Evolutionary conservation across 2,797 vertebrate genomes (phyloP).

Genomic region (Esox masquinongy): DNA sequence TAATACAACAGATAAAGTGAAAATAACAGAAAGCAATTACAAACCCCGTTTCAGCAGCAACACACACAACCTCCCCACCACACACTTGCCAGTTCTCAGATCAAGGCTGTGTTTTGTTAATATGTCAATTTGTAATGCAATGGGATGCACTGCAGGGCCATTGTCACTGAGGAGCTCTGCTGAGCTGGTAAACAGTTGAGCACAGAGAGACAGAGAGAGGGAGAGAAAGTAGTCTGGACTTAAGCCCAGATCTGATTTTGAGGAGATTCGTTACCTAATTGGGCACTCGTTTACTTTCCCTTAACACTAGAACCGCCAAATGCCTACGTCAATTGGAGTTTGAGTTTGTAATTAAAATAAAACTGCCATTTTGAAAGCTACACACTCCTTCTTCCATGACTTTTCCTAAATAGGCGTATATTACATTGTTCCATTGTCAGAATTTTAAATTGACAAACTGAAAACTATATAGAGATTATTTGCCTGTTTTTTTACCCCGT

Average conservation of each 20-base stretch:
- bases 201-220: not conserved
- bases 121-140: constrained; percentile 45
- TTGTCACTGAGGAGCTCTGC: not conserved
- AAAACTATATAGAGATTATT: too few relatives aligned
- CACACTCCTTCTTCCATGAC: too few relatives aligned
- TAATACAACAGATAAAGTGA: constrained; percentile 32
- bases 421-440: too few relatives aligned
- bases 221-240: not conserved
- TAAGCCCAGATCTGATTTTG: not conserved
- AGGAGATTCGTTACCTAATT: not conserved
- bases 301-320: too few relatives aligned
- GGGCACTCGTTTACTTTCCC: not conserved
- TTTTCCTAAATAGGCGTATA: too few relatives aligned
- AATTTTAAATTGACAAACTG: too few relatives aligned
- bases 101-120: constrained; percentile 48
- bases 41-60: constrained; percentile 45
- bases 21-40: constrained; percentile 21
- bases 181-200: not conserved
- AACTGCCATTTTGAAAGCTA: too few relatives aligned
- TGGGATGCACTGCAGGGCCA: not conserved
- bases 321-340: too few relatives aligned
- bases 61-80: constrained; percentile 4
- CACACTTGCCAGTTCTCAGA: constrained; percentile 45
- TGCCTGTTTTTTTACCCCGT: too few relatives aligned
- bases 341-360: too few relatives aligned